These are phyloP conservation scores for Mus pahari DNA, from an alignment of 2,113 vertebrate species.

Conservation along the genomic window DNA sequence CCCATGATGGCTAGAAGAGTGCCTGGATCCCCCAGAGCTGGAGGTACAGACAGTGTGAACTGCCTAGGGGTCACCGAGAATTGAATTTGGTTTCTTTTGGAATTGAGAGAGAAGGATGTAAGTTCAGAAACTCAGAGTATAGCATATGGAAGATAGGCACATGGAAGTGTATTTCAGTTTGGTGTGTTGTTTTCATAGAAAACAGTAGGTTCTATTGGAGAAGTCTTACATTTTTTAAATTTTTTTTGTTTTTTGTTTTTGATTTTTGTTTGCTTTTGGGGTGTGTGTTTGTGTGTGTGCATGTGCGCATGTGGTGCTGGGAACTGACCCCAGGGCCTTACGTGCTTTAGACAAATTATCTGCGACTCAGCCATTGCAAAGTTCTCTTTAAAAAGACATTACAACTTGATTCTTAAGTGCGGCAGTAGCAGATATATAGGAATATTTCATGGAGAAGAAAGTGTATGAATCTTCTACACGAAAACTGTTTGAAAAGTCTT, in stretches of 20 bases:
- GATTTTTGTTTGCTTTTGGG: not conserved
- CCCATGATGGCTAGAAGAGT: not conserved
- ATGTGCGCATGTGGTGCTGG: not conserved
- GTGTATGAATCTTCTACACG: not conserved
- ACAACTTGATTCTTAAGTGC: not conserved
- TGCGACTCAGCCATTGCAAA: not conserved
- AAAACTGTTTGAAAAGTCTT: not conserved
- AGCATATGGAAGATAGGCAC: not conserved
- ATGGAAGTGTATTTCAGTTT: not conserved
- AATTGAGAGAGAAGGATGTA: not conserved
- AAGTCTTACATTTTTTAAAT: not conserved
- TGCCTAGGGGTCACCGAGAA: not conserved
- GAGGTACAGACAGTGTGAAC: not conserved
- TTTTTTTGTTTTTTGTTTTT: not conserved
- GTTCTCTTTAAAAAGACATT: not conserved
- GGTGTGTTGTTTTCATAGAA: constrained; percentile 33
- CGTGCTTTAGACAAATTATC: no score
- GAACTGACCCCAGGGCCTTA: not conserved
- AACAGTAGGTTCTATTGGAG: not conserved
- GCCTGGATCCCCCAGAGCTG: not conserved
- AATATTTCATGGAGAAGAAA: not conserved
- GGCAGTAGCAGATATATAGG: not conserved
- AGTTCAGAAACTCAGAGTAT: not conserved
- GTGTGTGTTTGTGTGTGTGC: not conserved
- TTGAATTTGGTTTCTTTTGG: not conserved